Percentiles rank a stretch among this genome's conserved stretches.
Evolutionary conservation across 2,797 vertebrate species (phyloP).

Genomic region (Cryptoblepharus egeriae): DNA sequence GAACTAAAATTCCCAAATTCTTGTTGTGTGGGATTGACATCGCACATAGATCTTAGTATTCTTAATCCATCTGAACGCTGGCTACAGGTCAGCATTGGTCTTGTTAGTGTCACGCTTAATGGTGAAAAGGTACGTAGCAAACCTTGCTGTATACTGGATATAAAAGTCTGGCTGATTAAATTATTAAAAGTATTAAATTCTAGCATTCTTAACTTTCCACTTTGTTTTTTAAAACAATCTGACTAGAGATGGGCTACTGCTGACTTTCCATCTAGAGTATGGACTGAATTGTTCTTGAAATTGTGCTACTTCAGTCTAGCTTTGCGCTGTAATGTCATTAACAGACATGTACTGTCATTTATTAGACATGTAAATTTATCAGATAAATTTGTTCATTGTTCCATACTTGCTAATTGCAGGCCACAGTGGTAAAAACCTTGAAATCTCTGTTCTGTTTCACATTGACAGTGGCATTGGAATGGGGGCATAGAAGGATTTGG

Average conservation of each 20-base stretch:
- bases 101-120: constrained; percentile 85
- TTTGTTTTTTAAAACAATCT: neutral
- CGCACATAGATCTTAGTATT: constrained; percentile 88
- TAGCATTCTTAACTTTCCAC: neutral
- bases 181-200: neutral
- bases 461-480: neutral
- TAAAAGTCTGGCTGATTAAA: neutral
- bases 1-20: constrained; percentile 89
- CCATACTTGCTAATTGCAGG: neutral
- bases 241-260: neutral
- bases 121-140: constrained; percentile 86
- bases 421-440: neutral
- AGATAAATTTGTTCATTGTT: neutral
- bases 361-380: too few relatives aligned
- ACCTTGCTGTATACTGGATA: neutral
- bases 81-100: constrained; percentile 89
- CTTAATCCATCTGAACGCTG: constrained; percentile 93
- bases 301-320: neutral
- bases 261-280: neutral
- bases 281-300: neutral
- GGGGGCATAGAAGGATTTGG: neutral
- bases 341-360: too few relatives aligned
- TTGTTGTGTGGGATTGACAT: constrained; percentile 95
- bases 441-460: neutral
- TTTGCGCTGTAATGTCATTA: neutral